A percentile compares a stretch with the other conserved stretches of the same genome.
Conservation (phyloP, 35 echinoderm and acorn worm species). For the Apostichopus japonicus region DNA sequence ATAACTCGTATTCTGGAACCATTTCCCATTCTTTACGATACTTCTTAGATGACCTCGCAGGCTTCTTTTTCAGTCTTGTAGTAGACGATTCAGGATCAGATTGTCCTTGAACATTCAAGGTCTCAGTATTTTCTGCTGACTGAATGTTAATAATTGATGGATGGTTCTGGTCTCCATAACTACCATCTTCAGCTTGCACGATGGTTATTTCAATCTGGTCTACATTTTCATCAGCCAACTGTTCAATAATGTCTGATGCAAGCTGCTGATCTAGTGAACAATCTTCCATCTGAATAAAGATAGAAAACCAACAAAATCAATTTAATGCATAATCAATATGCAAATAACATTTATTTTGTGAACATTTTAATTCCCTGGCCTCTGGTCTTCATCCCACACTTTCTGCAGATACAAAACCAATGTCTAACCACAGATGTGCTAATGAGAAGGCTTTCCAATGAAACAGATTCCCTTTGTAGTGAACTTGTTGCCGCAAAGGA, state of each 20-base stretch:
- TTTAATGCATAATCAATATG: no score
- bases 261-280: background rate
- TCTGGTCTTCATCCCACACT: no score
- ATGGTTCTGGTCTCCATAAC: background rate
- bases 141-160: background rate
- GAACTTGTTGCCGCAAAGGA: no score
- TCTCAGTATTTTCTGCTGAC: background rate
- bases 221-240: slow-evolving; percentile 18
- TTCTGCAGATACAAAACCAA: no score
- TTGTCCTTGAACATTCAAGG: background rate
- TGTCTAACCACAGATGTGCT: no score
- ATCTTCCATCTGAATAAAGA: background rate
- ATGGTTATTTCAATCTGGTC: slow-evolving; percentile 22
- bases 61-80: background rate
- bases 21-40: slow-evolving; percentile 38
- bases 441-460: no score
- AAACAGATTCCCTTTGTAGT: no score
- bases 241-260: slow-evolving; percentile 20
- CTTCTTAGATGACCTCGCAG: background rate
- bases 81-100: background rate
- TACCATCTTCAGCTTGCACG: slow-evolving; percentile 12
- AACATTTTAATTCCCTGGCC: no score
- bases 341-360: no score
- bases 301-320: background rate
- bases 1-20: background rate